These are phyloP conservation scores for Perizoma affinitatum DNA, from an alignment of 2,888 invertebrate genomes.

Conservation along the genomic window DNA sequence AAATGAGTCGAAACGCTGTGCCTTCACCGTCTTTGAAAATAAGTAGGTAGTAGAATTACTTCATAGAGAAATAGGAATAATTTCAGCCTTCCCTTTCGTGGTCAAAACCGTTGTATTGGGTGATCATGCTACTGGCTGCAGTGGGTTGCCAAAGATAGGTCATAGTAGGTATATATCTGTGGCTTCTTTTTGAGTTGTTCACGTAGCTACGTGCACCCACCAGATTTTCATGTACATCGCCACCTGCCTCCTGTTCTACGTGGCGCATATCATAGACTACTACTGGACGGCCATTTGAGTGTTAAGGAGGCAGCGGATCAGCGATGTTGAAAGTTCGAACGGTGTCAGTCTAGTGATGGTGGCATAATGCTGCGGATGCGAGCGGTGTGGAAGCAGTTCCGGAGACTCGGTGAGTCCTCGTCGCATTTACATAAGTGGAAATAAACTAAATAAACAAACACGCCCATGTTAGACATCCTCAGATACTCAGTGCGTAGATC, in stretches of 20 bases:
- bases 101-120: no score
- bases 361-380: conserved; percentile 33
- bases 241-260: conserved; percentile 76
- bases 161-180: not conserved
- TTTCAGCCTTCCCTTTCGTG: no score
- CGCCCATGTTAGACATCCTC: no score
- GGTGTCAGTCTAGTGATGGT: conserved; percentile 25
- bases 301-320: conserved; percentile 24
- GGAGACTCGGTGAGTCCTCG: conserved; percentile 59
- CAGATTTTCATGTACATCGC: conserved; percentile 79
- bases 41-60: no score
- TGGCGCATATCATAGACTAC: conserved; percentile 78
- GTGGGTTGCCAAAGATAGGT: no score
- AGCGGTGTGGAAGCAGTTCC: conserved; percentile 46
- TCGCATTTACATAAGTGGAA: not conserved
- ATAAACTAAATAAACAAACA: no score
- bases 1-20: no score
- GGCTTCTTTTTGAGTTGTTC: not conserved
- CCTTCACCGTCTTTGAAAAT: no score
- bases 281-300: conserved; percentile 62
- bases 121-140: no score
- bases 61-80: no score
- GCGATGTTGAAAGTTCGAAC: conserved; percentile 8
- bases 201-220: conserved; percentile 7
- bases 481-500: no score